Base-by-base conservation (phyloP, 1,140 invertebrate species). In the Listronotus bonariensis region DNA sequence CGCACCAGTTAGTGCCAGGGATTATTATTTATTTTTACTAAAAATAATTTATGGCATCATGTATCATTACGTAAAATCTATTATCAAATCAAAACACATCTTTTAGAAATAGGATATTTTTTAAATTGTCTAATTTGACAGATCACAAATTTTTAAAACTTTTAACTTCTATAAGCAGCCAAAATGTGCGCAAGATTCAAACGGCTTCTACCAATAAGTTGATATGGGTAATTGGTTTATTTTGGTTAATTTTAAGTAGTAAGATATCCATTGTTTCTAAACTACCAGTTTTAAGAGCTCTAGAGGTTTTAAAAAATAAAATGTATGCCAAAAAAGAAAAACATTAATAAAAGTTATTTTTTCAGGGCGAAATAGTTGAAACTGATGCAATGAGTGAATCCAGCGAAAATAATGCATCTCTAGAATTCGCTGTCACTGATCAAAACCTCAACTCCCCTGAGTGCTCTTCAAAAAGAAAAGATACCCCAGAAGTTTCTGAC, bases 301-400 rank as follows among this genome's bases (percentile, higher is more conserved):
- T 40, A 40, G 38, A 40, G 7, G 38, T 7, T 40, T 40, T 40
- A 3, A 40, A 40, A 40, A 40, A 40, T 40, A 7, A 40, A 40
- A 40, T 40, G 38, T 40, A 2, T 40, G 38, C 38, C 38, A 40
- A 40, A n/a, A n/a, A n/a, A n/a, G n/a, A n/a, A n/a, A n/a, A 40
- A 3, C 7, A 40, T 40, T 40, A 7, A 40, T 7, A 40, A 40
- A 40, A 3, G 2, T 40, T 7, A 40, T 40, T 40, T 40, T 40
- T 40, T 40, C 38, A 40, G 38, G 38, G 38, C 38, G 38, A 40
- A 40, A 40, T 40, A 40, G 38, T 40, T 40, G 38, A 40, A 40
- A 40, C 38, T 40, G 38, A 40, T 40, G 38, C 38, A 40, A 40
- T 40, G 38, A 40, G 38, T 40, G 38, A 40, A 7, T 40, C 38